Evolutionary conservation across 2,113 vertebrate genomes (phyloP).

Genomic region (Nasalis larvatus): DNA sequence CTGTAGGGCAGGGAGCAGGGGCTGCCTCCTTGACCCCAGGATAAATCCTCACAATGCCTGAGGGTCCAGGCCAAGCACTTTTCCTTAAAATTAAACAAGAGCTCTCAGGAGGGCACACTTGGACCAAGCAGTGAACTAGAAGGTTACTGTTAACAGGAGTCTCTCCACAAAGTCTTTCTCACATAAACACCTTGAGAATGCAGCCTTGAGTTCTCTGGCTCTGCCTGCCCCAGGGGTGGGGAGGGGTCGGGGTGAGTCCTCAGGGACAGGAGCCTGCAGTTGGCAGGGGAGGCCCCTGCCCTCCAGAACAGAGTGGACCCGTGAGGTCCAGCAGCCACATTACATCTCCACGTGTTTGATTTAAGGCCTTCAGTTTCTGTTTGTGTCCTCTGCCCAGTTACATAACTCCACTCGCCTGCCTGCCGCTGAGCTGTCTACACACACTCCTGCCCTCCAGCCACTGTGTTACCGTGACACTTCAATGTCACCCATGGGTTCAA

Average conservation of each 20-base stretch:
- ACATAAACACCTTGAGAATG: background rate
- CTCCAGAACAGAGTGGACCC: background rate
- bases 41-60: background rate
- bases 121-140: background rate
- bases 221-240: background rate
- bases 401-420: background rate
- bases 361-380: background rate
- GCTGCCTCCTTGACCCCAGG: background rate
- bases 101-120: background rate
- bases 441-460: background rate
- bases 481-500: background rate
- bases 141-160: background rate
- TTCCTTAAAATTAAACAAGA: background rate
- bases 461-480: background rate
- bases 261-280: background rate
- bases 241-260: background rate
- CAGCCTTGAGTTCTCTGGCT: background rate
- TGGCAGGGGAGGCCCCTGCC: background rate
- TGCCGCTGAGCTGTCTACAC: background rate
- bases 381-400: background rate
- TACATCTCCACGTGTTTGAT: background rate
- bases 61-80: background rate
- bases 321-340: background rate
- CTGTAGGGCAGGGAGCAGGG: background rate
- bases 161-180: background rate